Evolutionary conservation across 2,113 vertebrate species (phyloP).

Genomic region (Erythrocercus mccallii): DNA sequence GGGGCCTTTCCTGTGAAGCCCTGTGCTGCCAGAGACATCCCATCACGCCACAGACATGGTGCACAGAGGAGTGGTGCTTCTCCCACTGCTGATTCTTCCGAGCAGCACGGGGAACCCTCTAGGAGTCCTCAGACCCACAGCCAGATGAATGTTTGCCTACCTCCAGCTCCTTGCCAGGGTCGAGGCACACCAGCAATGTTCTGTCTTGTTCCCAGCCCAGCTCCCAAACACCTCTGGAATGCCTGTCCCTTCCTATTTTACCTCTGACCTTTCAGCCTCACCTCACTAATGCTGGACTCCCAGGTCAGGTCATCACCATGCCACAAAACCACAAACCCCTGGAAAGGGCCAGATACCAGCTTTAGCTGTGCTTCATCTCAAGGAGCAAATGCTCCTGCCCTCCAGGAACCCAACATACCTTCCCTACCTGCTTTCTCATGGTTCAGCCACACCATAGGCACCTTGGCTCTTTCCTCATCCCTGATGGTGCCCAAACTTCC

Average conservation of each 20-base stretch:
- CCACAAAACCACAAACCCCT: not conserved
- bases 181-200: accelerated
- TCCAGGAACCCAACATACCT: accelerated
- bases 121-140: not conserved
- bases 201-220: not conserved
- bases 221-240: accelerated
- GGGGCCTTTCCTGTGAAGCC: not conserved
- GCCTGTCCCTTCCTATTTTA: not conserved
- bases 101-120: accelerated
- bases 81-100: not conserved
- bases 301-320: accelerated
- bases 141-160: accelerated
- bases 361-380: not conserved
- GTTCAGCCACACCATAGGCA: not conserved
- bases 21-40: too few relatives aligned
- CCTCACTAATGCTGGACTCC: not conserved
- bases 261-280: accelerated
- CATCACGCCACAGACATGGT: accelerated
- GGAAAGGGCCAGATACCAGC: not conserved
- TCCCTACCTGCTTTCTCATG: accelerated
- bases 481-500: not conserved
- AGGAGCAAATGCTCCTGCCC: not conserved
- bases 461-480: accelerated
- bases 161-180: not conserved
- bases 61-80: accelerated